Evolutionary conservation across 2,113 vertebrate species (phyloP).

Genomic region (Sisor rabdophorus): DNA sequence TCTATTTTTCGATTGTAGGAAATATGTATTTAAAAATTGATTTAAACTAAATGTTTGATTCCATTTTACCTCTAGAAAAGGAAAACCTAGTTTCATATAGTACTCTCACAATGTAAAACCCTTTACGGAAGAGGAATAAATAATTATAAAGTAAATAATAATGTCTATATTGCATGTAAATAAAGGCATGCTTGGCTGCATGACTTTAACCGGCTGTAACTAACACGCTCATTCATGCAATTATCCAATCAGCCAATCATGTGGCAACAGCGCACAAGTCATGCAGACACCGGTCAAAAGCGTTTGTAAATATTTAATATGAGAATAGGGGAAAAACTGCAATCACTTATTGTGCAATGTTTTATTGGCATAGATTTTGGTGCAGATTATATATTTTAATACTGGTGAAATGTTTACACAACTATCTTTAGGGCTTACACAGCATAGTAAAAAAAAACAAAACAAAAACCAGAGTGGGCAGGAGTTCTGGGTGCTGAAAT

Average conservation of each 20-base stretch:
- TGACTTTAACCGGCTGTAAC: slow-evolving; percentile 7
- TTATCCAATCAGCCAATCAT: slow-evolving; percentile 10
- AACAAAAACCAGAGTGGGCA: not conserved
- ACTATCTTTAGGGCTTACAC: not conserved
- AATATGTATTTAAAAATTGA: too few species aligned
- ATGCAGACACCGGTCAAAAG: not conserved
- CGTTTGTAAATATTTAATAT: not conserved
- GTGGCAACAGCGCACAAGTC: slow-evolving; percentile 6
- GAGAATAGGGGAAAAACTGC: not conserved
- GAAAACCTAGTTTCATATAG: not conserved
- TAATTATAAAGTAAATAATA: slow-evolving; percentile 13
- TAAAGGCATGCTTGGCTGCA: not conserved
- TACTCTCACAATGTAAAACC: not conserved
- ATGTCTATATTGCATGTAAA: not conserved
- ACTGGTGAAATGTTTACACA: not conserved
- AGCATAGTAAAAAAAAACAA: not conserved
- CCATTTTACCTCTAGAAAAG: too few species aligned
- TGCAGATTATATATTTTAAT: not conserved
- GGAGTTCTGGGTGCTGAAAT: not conserved
- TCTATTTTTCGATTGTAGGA: too few species aligned
- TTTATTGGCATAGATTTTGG: not conserved
- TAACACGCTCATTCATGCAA: not conserved
- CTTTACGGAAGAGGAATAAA: not conserved
- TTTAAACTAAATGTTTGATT: too few species aligned
- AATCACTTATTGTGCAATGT: not conserved